Evolutionary conservation across 2,888 invertebrate species (phyloP).

Genomic region (Stenodema calcarata): DNA sequence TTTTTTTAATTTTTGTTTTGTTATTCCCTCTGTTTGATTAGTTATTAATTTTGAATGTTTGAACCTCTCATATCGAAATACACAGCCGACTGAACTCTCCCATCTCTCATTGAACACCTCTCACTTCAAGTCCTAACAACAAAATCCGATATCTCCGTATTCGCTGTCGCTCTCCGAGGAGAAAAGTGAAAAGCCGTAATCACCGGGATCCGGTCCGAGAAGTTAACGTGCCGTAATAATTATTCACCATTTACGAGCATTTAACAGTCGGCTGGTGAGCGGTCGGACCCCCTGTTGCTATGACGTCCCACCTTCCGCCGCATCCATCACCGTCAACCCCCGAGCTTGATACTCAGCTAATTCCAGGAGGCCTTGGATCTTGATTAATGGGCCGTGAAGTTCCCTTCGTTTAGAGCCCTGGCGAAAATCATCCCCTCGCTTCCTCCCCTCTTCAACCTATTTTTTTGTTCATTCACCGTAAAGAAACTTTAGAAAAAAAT

Average conservation of each 20-base stretch:
- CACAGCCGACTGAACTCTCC: too few species aligned
- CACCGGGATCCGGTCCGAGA: not conserved
- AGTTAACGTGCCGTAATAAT: not conserved
- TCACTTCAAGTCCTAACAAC: too few species aligned
- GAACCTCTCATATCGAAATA: too few species aligned
- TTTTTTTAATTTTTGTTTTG: too few species aligned
- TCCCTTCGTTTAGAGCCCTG: not conserved
- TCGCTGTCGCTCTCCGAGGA: not conserved
- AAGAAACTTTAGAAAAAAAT: not conserved
- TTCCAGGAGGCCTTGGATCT: conserved; percentile 16
- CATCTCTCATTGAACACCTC: too few species aligned
- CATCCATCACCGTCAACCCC: conserved; percentile 30
- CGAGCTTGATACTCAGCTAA: conserved; percentile 19
- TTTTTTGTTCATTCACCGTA: not conserved
- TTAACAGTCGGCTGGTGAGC: not conserved
- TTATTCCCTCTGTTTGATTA: too few species aligned
- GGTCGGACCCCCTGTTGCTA: conserved; percentile 9
- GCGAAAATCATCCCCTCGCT: not conserved
- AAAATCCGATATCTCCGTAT: too few species aligned
- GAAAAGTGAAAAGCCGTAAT: not conserved
- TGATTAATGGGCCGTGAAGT: conserved; percentile 29
- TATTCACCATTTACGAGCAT: conserved; percentile 1
- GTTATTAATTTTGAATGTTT: too few species aligned
- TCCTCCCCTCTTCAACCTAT: not conserved
- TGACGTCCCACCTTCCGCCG: conserved; percentile 7